Percentiles rank a stretch among this genome's conserved stretches.
phyloP scores from a whole-genome alignment of 2,797 vertebrate genomes.

The Pyrocephalus nanus region DNA sequence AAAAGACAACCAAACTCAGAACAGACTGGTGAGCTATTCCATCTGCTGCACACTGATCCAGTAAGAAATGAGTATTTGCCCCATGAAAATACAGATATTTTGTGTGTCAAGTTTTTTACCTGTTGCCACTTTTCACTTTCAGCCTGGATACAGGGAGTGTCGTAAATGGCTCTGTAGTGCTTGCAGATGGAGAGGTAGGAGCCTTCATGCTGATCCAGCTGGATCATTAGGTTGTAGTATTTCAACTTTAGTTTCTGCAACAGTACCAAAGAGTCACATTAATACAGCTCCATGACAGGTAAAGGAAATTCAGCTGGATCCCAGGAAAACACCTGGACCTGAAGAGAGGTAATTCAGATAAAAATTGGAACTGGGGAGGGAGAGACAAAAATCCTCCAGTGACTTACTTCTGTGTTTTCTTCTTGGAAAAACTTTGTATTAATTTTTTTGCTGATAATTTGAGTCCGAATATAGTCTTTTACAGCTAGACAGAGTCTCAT shows the following conservation, averaged over 20 bases:
- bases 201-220: constrained; percentile 96
- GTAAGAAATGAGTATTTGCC: not conserved
- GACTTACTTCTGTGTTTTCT: constrained; percentile 90
- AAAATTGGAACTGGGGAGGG: not conserved
- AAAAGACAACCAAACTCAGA: not conserved
- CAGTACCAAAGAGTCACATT: not conserved
- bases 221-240: constrained; percentile 99
- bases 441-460: constrained; percentile 99
- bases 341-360: not conserved
- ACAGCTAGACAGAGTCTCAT: constrained; percentile 99
- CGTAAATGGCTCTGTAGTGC: constrained; percentile 97
- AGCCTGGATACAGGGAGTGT: constrained; percentile 96
- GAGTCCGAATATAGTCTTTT: constrained; percentile 97
- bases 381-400: not conserved
- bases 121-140: constrained; percentile 97
- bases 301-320: not conserved
- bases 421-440: constrained; percentile 99
- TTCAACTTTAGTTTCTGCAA: constrained; percentile 94
- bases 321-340: not conserved
- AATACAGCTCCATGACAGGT: not conserved
- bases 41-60: not conserved
- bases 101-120: constrained; percentile 73
- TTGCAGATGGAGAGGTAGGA: constrained; percentile 98
- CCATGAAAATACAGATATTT: not conserved
- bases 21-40: not conserved